phyloP scores from a whole-genome alignment of 2,888 invertebrate genomes.

The Toxonevra muliebris region DNA sequence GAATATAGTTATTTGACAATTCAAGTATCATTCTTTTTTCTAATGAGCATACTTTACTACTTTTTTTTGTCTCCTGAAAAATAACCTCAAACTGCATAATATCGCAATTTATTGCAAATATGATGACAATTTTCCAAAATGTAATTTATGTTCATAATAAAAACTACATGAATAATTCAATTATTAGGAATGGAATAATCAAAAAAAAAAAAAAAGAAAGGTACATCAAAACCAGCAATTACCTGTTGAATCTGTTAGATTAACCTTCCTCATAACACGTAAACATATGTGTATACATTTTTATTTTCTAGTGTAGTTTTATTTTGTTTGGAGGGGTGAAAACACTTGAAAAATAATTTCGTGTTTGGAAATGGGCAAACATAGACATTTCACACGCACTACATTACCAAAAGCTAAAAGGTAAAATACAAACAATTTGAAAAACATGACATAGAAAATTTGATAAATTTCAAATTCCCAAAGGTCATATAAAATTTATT shows the following conservation, averaged over 20 bases:
- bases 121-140: background rate
- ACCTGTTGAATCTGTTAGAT: constrained; percentile 21
- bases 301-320: background rate
- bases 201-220: constrained; percentile 4
- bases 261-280: background rate
- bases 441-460: background rate
- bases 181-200: constrained; percentile 30
- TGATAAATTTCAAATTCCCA: constrained; percentile 43
- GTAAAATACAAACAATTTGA: background rate
- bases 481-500: constrained; percentile 58
- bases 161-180: constrained; percentile 42
- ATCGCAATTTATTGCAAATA: background rate
- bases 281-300: constrained; percentile 10
- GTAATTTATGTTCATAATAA: constrained; percentile 3
- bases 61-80: no score
- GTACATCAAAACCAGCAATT: background rate
- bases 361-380: no score
- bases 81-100: no score
- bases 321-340: no score
- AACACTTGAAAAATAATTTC: no score
- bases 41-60: no score
- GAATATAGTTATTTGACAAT: no score
- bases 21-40: no score
- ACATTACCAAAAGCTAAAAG: background rate
- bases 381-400: background rate